Evolutionary conservation across 2,888 invertebrate genomes (phyloP).

Genomic region (Alloplasta piceator): DNA sequence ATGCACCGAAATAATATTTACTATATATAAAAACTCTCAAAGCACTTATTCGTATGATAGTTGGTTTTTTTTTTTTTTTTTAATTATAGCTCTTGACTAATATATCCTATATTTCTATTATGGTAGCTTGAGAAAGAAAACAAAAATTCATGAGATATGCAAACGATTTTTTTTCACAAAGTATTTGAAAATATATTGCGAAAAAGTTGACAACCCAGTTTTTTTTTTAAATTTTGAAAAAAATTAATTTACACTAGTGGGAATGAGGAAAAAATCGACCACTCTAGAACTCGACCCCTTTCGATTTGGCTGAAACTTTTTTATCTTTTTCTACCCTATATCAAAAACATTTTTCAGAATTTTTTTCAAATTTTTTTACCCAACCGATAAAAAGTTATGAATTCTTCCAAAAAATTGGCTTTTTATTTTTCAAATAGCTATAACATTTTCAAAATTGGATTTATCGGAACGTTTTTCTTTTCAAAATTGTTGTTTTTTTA

Average conservation of each 20-base stretch:
- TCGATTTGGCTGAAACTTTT: too few relatives aligned
- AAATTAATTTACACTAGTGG: not conserved
- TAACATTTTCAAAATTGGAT: too few relatives aligned
- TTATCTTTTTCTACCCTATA: too few relatives aligned
- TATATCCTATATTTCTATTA: conserved; percentile 31
- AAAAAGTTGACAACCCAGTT: not conserved
- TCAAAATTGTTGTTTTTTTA: too few relatives aligned
- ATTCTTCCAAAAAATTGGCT: too few relatives aligned
- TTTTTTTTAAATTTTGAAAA: conserved; percentile 1
- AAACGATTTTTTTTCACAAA: conserved; percentile 6
- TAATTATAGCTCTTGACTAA: conserved; percentile 33
- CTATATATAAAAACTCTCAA: conserved; percentile 23
- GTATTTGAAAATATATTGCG: not conserved
- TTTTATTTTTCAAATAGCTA: too few relatives aligned
- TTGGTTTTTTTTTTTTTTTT: conserved; percentile 27
- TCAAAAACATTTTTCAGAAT: too few relatives aligned
- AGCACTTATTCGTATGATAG: conserved; percentile 45
- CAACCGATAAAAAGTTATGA: too few relatives aligned
- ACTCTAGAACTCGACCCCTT: too few relatives aligned
- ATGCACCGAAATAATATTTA: conserved; percentile 52
- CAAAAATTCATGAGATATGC: not conserved
- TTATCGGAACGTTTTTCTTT: too few relatives aligned
- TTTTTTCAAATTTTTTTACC: too few relatives aligned
- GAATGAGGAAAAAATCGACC: conserved; percentile 15
- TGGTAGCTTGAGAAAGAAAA: conserved; percentile 8